These are phyloP conservation scores for Ophonus ardosiacus DNA, from an alignment of 2,888 invertebrate species.

Conservation along the genomic window DNA sequence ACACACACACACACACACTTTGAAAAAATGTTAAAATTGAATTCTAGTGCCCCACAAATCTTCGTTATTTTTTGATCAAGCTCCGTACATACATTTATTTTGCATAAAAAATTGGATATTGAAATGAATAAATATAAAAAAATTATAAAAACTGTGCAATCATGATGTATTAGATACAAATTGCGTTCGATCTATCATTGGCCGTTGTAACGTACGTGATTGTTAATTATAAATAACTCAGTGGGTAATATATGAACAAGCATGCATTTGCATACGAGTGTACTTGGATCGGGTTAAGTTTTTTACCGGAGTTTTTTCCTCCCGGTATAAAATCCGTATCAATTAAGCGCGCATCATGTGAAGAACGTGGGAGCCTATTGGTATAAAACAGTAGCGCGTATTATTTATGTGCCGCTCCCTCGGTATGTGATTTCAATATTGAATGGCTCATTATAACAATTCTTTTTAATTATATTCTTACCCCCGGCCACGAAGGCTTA, in stretches of 20 bases:
- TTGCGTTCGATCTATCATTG: conserved; percentile 3
- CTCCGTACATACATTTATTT: too few relatives aligned
- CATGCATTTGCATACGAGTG: conserved; percentile 56
- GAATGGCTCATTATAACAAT: conserved; percentile 63
- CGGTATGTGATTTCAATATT: conserved; percentile 61
- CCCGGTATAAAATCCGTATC: conserved; percentile 57
- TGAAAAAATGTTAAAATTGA: too few relatives aligned
- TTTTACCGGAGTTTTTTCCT: conserved; percentile 39
- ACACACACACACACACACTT: too few relatives aligned
- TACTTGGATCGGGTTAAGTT: conserved; percentile 30
- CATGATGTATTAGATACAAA: too few relatives aligned
- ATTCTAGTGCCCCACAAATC: too few relatives aligned
- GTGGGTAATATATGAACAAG: conserved; percentile 57
- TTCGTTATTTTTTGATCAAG: too few relatives aligned
- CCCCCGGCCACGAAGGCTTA: conserved; percentile 43
- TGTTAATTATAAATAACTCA: conserved; percentile 57
- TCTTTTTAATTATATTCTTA: conserved; percentile 61
- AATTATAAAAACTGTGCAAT: too few relatives aligned
- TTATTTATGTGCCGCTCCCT: conserved; percentile 60
- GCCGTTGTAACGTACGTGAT: conserved; percentile 17
- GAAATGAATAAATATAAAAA: too few relatives aligned
- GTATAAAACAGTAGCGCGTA: conserved; percentile 53
- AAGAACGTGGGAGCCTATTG: conserved; percentile 60
- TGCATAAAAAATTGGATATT: too few relatives aligned
- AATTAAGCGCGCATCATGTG: conserved; percentile 55